phyloP scores from a whole-genome alignment of 2,113 vertebrate species.

The Empidonax alnorum region DNA sequence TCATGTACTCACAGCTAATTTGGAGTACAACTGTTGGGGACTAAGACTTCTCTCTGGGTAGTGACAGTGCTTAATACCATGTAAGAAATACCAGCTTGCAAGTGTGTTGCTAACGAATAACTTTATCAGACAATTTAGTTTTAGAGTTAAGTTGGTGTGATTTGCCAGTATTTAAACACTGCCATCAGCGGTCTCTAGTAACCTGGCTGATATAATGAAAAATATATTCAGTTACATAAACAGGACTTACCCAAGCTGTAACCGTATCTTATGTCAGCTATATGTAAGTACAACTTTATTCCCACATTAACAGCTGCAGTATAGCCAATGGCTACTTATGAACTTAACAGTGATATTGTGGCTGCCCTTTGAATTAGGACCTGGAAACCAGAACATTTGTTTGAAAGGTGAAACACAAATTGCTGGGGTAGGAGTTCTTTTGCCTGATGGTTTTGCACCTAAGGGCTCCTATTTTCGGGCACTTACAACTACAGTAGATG shows the following conservation, averaged over 20 bases:
- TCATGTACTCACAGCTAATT: neutral
- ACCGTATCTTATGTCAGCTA: neutral
- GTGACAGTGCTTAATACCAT: neutral
- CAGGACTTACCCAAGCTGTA: neutral
- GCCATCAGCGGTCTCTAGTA: neutral
- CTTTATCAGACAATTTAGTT: neutral
- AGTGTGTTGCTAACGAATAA: neutral
- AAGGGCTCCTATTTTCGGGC: neutral
- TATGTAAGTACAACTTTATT: neutral
- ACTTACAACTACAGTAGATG: neutral
- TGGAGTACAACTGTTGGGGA: neutral
- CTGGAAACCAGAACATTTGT: neutral
- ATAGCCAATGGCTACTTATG: neutral
- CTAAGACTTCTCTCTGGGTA: neutral
- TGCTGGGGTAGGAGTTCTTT: neutral
- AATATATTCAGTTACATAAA: neutral
- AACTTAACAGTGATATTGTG: neutral
- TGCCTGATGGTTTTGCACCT: neutral
- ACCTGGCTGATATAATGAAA: neutral
- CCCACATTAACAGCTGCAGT: neutral
- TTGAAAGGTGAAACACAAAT: slow-evolving; percentile 8
- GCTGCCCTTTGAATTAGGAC: neutral
- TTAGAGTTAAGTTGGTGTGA: neutral
- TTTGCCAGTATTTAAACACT: neutral
- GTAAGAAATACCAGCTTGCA: neutral